Base-by-base conservation (phyloP, 2,888 invertebrate genomes). In the Lobophora halterata region DNA sequence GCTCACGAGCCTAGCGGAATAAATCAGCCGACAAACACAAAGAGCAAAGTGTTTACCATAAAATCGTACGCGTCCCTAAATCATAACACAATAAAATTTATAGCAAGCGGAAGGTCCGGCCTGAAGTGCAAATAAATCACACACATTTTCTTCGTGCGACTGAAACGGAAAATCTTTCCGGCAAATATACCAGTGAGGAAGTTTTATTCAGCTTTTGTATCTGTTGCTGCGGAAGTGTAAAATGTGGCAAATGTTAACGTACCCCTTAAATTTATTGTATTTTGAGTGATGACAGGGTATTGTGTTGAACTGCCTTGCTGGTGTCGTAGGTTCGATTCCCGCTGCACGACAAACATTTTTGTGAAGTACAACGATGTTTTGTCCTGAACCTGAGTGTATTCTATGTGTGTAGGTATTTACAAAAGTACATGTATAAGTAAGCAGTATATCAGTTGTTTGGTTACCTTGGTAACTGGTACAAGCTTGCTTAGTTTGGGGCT, bases 61-160 rank as follows among this genome's bases (percentile, higher is more conserved):
- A 85, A 82, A 83, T 81, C 77, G 79, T 72, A 78, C 76, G 72
- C 71, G 75, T 67, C 67, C 79, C 79, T 85, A 86, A 85, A 85
- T 85, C 85, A 85, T 83, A 85, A 78, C 80, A 79, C 82, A 86
- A 83, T 85, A 83, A 79, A 85, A 86, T 86, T 83, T 86, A 86
- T 85, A 78, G 85, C 81, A 54, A 70, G 60, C 80, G 82, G 80
- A 85, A 82, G 82, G 83, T 86, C 83, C 83, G 79, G 82, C 79
- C 81, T 82, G 78, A 76, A 85, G 83, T 80, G 79, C 80, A 80
- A 74, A 83, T 85, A 86, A 83, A 83, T 83, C 85, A 83, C 80
- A 82, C 74, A 78, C 77, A 79, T 77, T 83, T 82, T 80, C 82
- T 83, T 82, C 76, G 75, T 77, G 76, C 71, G 79, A 81, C 78